These are phyloP conservation scores for Drosophila flavopinicola DNA, from an alignment of 2,888 invertebrate genomes.

Conservation along the genomic window DNA sequence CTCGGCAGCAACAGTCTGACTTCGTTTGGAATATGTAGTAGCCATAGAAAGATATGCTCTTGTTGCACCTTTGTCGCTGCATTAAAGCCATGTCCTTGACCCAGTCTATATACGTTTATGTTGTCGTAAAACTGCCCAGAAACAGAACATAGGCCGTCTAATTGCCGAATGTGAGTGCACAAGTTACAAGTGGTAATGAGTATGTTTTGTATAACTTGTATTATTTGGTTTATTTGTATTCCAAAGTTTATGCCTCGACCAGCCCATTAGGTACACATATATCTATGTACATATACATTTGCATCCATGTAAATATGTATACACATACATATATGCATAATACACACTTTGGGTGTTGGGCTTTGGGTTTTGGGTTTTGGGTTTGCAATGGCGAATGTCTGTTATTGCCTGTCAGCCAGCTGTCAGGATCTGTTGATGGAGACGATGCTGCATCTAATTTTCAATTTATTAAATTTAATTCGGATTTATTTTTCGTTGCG, in stretches of 20 bases:
- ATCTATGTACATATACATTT: background rate
- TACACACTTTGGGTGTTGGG: background rate
- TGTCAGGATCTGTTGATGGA: slow-evolving; percentile 10
- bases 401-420: slow-evolving; percentile 1
- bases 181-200: slow-evolving; percentile 6
- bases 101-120: slow-evolving; percentile 3
- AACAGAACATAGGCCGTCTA: background rate
- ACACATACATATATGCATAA: background rate
- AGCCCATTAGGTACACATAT: background rate
- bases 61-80: background rate
- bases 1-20: too few species aligned
- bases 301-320: background rate
- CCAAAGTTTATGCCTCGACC: slow-evolving; percentile 8
- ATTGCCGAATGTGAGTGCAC: slow-evolving; percentile 10
- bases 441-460: slow-evolving; percentile 4
- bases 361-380: too few species aligned
- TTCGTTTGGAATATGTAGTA: too few species aligned
- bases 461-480: slow-evolving; percentile 11
- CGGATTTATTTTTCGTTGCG: background rate
- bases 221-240: slow-evolving; percentile 6
- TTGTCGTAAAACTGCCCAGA: slow-evolving; percentile 1
- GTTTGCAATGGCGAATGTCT: slow-evolving; percentile 4
- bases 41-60: background rate
- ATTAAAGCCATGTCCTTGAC: slow-evolving; percentile 1
- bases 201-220: slow-evolving; percentile 9